Conservation (phyloP, 2,888 invertebrate genomes). For the Hirtodrosophila cameraria region DNA sequence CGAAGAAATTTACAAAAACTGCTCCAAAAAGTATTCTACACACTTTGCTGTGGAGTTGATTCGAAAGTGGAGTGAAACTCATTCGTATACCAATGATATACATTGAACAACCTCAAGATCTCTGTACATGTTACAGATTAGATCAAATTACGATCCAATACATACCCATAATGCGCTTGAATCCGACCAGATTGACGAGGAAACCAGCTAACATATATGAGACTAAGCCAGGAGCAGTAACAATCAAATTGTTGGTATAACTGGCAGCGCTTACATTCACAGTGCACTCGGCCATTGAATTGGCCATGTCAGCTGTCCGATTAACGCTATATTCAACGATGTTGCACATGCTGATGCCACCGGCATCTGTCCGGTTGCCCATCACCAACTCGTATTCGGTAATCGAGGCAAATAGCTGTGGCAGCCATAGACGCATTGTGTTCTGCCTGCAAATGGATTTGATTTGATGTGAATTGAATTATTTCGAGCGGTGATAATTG, state of each 20-base stretch:
- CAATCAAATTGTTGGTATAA: slow-evolving; percentile 88
- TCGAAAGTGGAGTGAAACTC: too few relatives aligned
- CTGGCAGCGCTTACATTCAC: slow-evolving; percentile 85
- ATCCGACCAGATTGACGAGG: slow-evolving; percentile 85
- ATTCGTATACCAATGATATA: too few relatives aligned
- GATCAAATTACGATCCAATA: too few relatives aligned
- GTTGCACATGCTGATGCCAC: slow-evolving; percentile 61
- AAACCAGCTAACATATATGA: slow-evolving; percentile 87
- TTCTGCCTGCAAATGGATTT: slow-evolving; percentile 86
- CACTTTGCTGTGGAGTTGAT: too few relatives aligned
- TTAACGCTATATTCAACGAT: slow-evolving; percentile 79
- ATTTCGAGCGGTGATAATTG: background rate
- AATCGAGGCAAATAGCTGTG: slow-evolving; percentile 91
- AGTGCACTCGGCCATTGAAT: slow-evolving; percentile 28
- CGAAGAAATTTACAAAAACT: too few relatives aligned
- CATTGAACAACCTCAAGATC: too few relatives aligned
- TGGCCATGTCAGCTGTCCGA: slow-evolving; percentile 50
- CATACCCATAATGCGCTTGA: slow-evolving; percentile 85
- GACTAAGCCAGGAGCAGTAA: slow-evolving; percentile 86
- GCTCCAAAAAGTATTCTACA: too few relatives aligned
- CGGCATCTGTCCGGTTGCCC: background rate
- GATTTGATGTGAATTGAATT: background rate
- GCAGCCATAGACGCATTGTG: slow-evolving; percentile 93
- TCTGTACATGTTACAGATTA: too few relatives aligned
- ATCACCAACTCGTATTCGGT: slow-evolving; percentile 83